phyloP scores from a whole-genome alignment of 2,113 vertebrate species.

The Rhadina sibilatrix region DNA sequence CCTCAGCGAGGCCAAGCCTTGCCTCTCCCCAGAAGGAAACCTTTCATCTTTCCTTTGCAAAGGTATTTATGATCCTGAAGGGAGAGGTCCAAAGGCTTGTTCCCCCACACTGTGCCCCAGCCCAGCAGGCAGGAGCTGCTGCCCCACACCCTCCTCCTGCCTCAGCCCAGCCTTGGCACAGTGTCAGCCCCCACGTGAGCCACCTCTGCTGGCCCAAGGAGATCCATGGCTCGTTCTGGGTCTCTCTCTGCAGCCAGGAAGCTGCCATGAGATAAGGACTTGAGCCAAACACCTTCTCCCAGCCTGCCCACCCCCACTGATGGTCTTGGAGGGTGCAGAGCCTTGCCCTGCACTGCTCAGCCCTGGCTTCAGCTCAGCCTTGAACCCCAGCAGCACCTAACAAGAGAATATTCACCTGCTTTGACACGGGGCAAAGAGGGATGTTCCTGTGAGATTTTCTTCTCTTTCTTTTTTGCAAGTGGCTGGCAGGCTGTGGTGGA shows the following conservation, averaged over 20 bases:
- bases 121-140: neutral
- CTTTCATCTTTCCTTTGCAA: neutral
- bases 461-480: neutral
- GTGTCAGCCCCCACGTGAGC: rapidly evolving
- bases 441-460: neutral
- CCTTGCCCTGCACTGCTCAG: neutral
- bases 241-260: neutral
- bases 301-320: neutral
- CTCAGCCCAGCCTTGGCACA: neutral
- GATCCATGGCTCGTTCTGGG: neutral
- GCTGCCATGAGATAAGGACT: neutral
- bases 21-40: neutral
- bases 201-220: neutral
- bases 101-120: rapidly evolving
- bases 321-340: neutral
- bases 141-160: rapidly evolving
- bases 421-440: neutral
- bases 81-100: neutral
- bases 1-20: neutral
- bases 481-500: neutral
- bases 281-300: neutral
- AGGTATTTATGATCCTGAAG: neutral
- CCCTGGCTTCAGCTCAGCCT: neutral
- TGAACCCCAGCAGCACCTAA: neutral
- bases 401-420: neutral